phyloP scores from a whole-genome alignment of 1,140 invertebrate species.

The Lasioglossum albipes region DNA sequence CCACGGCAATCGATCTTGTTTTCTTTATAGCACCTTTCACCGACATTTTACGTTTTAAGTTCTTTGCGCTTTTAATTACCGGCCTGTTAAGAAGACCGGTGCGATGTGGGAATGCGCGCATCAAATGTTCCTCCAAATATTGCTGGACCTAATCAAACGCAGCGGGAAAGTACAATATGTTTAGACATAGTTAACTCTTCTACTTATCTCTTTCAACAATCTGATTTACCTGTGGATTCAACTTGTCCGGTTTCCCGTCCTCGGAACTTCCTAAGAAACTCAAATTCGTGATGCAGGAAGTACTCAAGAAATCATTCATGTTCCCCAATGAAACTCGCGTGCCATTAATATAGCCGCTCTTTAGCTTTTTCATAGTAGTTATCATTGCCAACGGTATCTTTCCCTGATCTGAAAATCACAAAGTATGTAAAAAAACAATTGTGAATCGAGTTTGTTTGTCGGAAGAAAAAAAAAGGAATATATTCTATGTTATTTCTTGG shows the following conservation, averaged over 20 bases:
- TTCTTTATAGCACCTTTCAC: constrained; percentile 93
- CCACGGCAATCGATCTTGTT: constrained; percentile 91
- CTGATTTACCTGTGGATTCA: constrained; percentile 74
- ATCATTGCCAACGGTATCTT: constrained; percentile 96
- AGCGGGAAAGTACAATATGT: constrained; percentile 23
- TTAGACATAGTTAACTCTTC: not conserved
- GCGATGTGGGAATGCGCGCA: constrained; percentile 88
- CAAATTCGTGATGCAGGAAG: constrained; percentile 96
- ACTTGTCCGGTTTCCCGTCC: constrained; percentile 91
- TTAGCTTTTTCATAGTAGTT: constrained; percentile 98
- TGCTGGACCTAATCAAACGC: constrained; percentile 86
- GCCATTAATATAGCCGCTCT: constrained; percentile 99
- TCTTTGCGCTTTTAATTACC: constrained; percentile 79
- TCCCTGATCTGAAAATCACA: constrained; percentile 89
- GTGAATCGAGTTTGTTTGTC: not conserved
- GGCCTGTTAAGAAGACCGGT: constrained; percentile 83
- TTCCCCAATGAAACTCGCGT: constrained; percentile 96
- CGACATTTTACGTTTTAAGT: constrained; percentile 87
- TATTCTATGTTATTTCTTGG: constrained; percentile 3
- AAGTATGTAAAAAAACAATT: not conserved
- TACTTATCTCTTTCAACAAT: not conserved
- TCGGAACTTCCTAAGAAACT: constrained; percentile 96
- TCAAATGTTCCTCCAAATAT: constrained; percentile 92
- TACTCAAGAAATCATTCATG: constrained; percentile 95
- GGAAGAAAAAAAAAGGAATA: not conserved